Base-by-base conservation (phyloP, 2,113 vertebrate species). In the Pseudorasbora parva region DNA sequence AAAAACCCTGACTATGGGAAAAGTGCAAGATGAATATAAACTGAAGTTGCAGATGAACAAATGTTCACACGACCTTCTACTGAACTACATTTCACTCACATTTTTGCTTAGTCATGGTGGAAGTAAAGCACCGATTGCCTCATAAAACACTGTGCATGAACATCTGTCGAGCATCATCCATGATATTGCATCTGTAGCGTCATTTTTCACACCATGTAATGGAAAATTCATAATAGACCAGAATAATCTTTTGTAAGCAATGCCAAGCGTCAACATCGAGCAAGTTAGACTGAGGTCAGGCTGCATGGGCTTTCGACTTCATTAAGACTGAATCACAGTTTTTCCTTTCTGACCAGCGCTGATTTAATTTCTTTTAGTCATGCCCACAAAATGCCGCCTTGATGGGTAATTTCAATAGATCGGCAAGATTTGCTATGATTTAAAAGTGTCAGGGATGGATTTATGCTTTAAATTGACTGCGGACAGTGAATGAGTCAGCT, bases 51-150 rank as follows among this genome's bases (percentile, higher is more conserved):
- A 21, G 21, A n/a, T 56, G 4, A 59, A 60, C 23, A 33, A 41
- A 5, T 25, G 43, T 30, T 30, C 12, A 62, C 45, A 64, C 8
- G 21, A 47, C 3, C 30, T 37, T 56, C 66, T 51, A 72, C 45
- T 84, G 43, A 68, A 25, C 54, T 84, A 9, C 21, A 41, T 41
- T 41, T 73, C 27, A 56, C 19, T 56, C 47, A 56, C 37, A 59
- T 74, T 51, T 37, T 56, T 79, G 83, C 83, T 74, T 66, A 82
- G 80, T 80, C 80, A 80, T 47, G 59, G 66, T 82, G 6, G 68
- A 41, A 76, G 17, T 72, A 11, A 19, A 74, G 27, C 56, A 87
- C 78, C 10, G 80, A 87, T 71, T n/a, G 15, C 56, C 69, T 12
- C 41, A 45, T 25, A 12, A 45, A 45, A 47, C 41, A 68, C 17